These are phyloP conservation scores for Lobophora halterata DNA, from an alignment of 2,888 invertebrate genomes.

Conservation along the genomic window DNA sequence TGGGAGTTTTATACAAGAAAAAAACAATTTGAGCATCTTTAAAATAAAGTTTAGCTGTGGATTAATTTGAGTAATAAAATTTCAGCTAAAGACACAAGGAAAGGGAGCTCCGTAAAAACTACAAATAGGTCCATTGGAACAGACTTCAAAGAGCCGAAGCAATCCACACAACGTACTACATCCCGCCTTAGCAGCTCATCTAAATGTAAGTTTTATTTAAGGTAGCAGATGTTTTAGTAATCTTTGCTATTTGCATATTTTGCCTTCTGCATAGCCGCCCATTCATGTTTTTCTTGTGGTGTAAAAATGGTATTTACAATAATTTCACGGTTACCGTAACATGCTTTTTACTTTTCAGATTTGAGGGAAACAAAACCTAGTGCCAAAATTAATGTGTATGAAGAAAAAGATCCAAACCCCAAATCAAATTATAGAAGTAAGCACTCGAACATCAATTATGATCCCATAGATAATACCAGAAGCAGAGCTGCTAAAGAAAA, in stretches of 20 bases:
- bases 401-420: conserved; percentile 38
- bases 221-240: no score
- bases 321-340: no score
- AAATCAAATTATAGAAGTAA: conserved; percentile 40
- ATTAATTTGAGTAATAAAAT: conserved; percentile 1
- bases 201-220: conserved; percentile 48
- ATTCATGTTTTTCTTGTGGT: no score
- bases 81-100: conserved; percentile 43
- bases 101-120: conserved; percentile 31
- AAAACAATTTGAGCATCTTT: not conserved
- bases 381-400: conserved; percentile 42
- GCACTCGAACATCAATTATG: conserved; percentile 33
- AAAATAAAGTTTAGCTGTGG: not conserved
- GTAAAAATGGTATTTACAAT: no score
- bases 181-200: conserved; percentile 42
- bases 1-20: no score
- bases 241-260: no score
- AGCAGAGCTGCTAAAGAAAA: conserved; percentile 39
- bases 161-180: conserved; percentile 37
- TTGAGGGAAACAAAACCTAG: conserved; percentile 46
- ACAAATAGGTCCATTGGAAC: conserved; percentile 39
- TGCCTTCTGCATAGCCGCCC: no score
- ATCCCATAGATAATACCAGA: conserved; percentile 35
- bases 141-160: conserved; percentile 42
- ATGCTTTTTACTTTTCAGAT: conserved; percentile 44